Evolutionary conservation across 2,113 vertebrate genomes (phyloP), one percentile per base, ranked within the genome.

Genomic region (Dicerorhinus sumatrensis): DNA sequence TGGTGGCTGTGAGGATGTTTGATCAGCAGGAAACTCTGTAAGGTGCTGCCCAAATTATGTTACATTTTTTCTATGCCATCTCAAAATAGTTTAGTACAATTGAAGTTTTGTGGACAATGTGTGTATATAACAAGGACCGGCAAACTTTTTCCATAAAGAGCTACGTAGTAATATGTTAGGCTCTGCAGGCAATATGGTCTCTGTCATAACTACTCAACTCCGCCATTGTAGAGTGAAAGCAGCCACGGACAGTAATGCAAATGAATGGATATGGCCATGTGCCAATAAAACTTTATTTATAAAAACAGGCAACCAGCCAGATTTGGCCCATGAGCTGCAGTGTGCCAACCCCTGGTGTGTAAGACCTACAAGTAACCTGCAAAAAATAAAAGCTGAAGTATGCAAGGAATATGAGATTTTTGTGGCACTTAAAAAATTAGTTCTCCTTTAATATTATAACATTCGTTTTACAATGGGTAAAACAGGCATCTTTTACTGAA

Each of bases 281-380:
- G 51, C 85, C 56, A 92, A 96, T 96, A 96, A 98, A 98, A 67
- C 91, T 97, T 96, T 97, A 96, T 96, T 91, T 91, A 95, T 86
- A 92, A 94, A 97, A 96, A 81, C 36, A 88, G 69, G 58, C 31
- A 3, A 42, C 36, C 11, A 5, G 87, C 42, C 83, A 87, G 39
- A 62, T 73, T 31, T 48, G 42, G 27, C 67, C 29, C 70, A 5
- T 21, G 21, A 92, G 39, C 54, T 20, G 18, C 60, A 33, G 60
- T 76, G 81, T 83, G 33, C 42, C 36, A 51, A 18, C 16, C 51
- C 51, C 58, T 60, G 33, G 11, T 58, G n/a, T 80, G 12, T n/a
- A 70, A 65, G 83, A 54, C 46, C 36, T 51, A 58, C 14, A 79
- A 86, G 54, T 67, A 69, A 56, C 58, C 31, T 79, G 48, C n/a